Percentiles rank a stretch among this genome's conserved stretches.
Evolutionary conservation across 2,113 vertebrate species (phyloP).

Genomic region (Sciurus niger): DNA sequence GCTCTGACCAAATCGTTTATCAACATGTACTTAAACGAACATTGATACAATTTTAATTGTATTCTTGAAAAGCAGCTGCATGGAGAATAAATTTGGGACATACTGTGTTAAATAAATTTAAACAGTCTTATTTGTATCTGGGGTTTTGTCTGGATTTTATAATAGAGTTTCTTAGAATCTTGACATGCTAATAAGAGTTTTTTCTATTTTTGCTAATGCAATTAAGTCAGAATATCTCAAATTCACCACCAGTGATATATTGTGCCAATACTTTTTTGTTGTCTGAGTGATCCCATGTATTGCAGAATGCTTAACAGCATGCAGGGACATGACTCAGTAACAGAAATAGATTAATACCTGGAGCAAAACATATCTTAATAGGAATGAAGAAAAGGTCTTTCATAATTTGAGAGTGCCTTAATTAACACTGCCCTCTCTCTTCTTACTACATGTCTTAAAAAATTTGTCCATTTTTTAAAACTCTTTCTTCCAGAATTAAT

Average conservation of each 20-base stretch:
- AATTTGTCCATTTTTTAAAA: background rate
- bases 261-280: background rate
- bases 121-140: conserved; percentile 1
- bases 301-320: background rate
- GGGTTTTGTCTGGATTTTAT: background rate
- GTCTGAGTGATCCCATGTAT: background rate
- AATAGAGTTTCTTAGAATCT: background rate
- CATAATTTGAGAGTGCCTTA: background rate
- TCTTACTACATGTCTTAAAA: background rate
- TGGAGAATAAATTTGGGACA: background rate
- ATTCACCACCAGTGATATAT: background rate
- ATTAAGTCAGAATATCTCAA: background rate
- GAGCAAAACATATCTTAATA: background rate
- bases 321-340: background rate
- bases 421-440: background rate
- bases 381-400: background rate
- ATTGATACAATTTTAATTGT: background rate
- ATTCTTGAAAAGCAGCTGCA: background rate
- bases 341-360: no score
- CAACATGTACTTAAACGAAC: background rate
- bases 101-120: background rate
- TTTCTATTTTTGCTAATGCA: background rate
- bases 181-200: background rate
- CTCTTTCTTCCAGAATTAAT: background rate
- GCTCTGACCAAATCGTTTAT: background rate